Percentiles rank a stretch among this genome's conserved stretches.
phyloP scores from a whole-genome alignment of 2,888 invertebrate genomes.

The Pollenia griseotomentosa region DNA sequence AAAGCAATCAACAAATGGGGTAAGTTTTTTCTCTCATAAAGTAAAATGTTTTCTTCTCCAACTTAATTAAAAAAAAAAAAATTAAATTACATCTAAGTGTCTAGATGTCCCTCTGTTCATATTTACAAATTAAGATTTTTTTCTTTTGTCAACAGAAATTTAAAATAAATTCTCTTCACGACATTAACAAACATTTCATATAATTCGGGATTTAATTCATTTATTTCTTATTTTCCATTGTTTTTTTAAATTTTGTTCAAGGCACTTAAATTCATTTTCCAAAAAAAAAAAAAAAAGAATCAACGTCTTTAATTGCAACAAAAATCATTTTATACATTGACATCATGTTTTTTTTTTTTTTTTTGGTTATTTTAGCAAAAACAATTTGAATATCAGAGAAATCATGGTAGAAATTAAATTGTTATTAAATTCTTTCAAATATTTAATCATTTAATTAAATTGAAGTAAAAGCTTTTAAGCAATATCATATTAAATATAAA shows the following conservation, averaged over 20 bases:
- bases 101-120: conserved; percentile 34
- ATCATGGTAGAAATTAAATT: too few species aligned
- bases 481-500: too few species aligned
- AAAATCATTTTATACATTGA: conserved; percentile 54
- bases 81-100: conserved; percentile 31
- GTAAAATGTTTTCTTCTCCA: conserved; percentile 40
- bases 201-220: conserved; percentile 6
- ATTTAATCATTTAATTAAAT: too few species aligned
- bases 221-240: background rate
- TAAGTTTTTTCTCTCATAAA: conserved; percentile 62
- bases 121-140: background rate
- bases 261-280: conserved; percentile 11
- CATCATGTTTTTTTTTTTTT: conserved; percentile 24
- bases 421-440: too few species aligned
- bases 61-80: conserved; percentile 18
- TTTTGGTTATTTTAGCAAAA: background rate
- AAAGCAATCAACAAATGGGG: conserved; percentile 64
- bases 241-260: conserved; percentile 6
- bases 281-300: background rate
- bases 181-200: background rate
- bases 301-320: background rate
- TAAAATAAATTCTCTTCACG: too few species aligned
- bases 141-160: too few species aligned
- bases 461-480: too few species aligned
- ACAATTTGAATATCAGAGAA: background rate